A percentile compares a stretch with the other conserved stretches of the same genome.
Conservation (phyloP, 2,113 vertebrate genomes). For the Uropsilus gracilis region DNA sequence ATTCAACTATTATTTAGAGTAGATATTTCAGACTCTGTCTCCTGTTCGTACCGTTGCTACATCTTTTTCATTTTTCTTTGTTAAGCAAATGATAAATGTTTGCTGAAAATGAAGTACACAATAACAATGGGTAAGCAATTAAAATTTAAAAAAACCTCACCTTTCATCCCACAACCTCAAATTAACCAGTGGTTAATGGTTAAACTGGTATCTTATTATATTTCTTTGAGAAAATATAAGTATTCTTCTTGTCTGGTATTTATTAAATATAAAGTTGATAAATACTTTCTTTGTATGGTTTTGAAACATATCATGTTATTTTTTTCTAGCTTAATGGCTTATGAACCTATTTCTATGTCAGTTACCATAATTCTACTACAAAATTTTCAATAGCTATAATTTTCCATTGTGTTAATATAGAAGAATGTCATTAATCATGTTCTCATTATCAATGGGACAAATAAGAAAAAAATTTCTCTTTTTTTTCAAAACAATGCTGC, state of each 20-base stretch:
- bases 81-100: neutral
- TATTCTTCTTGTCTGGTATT: neutral
- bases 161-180: neutral
- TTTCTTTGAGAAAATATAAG: neutral
- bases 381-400: neutral
- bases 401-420: neutral
- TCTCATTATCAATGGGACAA: neutral
- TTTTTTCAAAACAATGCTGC: neutral
- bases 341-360: neutral
- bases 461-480: neutral
- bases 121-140: neutral
- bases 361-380: neutral
- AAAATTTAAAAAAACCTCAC: neutral
- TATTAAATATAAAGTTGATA: too few relatives aligned
- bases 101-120: neutral
- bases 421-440: neutral
- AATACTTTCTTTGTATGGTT: neutral
- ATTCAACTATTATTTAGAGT: neutral
- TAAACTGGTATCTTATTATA: neutral
- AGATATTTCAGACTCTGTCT: neutral
- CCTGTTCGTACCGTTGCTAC: neutral
- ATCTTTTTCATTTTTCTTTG: neutral
- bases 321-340: neutral
- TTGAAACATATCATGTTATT: neutral
- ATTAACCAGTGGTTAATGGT: neutral